phyloP scores from a whole-genome alignment of 2,113 vertebrate genomes.

The Rynchops niger region DNA sequence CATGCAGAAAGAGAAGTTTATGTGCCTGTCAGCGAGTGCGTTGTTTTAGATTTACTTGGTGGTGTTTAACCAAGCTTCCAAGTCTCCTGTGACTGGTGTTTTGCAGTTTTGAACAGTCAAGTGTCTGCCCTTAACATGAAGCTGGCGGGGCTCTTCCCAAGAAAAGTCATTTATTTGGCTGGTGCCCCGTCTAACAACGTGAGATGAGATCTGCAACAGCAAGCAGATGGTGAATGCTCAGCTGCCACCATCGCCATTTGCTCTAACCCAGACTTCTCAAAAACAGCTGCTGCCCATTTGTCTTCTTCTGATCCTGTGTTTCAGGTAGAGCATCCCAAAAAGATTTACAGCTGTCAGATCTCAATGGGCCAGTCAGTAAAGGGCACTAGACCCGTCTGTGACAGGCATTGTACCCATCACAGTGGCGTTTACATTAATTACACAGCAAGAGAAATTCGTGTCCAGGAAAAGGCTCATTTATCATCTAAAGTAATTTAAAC shows the following conservation, averaged over 20 bases:
- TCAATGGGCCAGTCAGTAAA: neutral
- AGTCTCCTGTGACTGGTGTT: neutral
- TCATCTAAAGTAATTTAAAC: neutral
- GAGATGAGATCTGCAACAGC: neutral
- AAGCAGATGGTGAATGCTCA: neutral
- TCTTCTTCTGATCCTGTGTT: neutral
- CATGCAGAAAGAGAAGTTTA: neutral
- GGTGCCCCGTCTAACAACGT: neutral
- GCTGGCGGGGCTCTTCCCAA: neutral
- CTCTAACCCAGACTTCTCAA: neutral
- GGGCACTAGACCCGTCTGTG: neutral
- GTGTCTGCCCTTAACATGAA: neutral
- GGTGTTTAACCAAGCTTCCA: neutral
- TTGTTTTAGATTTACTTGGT: neutral
- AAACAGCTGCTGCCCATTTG: neutral
- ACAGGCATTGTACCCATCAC: neutral
- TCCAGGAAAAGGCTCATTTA: neutral
- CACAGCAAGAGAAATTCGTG: neutral
- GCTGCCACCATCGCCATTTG: neutral
- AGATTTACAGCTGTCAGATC: neutral
- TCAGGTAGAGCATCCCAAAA: neutral
- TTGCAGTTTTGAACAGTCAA: neutral
- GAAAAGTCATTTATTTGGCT: neutral
- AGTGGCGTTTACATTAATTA: neutral
- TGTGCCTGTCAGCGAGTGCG: neutral